Conservation (phyloP, 2,888 invertebrate species). For the Tiliacea citrago region DNA sequence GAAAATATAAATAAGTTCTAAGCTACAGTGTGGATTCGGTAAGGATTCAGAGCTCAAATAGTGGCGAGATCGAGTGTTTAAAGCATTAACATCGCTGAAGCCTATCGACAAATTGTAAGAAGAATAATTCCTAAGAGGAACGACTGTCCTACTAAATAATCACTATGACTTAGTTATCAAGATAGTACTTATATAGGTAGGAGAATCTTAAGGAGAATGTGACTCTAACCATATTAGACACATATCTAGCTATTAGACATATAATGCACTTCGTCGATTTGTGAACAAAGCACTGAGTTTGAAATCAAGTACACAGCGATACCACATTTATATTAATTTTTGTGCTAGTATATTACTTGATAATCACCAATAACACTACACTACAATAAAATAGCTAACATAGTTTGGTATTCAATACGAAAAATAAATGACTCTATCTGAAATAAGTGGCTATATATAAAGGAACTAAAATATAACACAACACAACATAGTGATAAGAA, state of each 20-base stretch:
- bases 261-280: conserved; percentile 56
- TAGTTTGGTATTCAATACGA: conserved; percentile 47
- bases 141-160: conserved; percentile 78
- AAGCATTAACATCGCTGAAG: conserved; percentile 83
- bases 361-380: conserved; percentile 56
- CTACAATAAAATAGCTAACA: conserved; percentile 58
- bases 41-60: conserved; percentile 77
- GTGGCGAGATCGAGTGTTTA: conserved; percentile 83
- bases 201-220: conserved; percentile 79
- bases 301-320: conserved; percentile 62
- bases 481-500: conserved; percentile 71
- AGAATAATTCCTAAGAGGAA: conserved; percentile 79
- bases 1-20: conserved; percentile 46
- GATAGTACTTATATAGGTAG: conserved; percentile 81
- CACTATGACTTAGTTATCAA: conserved; percentile 88
- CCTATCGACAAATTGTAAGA: conserved; percentile 76
- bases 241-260: conserved; percentile 70
- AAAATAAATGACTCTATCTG: conserved; percentile 50
- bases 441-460: conserved; percentile 44
- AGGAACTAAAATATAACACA: conserved; percentile 71
- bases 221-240: conserved; percentile 76
- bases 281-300: conserved; percentile 56
- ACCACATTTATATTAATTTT: conserved; percentile 65
- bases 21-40: conserved; percentile 78
- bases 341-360: conserved; percentile 71